Evolutionary conservation across 2,113 vertebrate genomes (phyloP).

Genomic region (Barnardius zonarius): DNA sequence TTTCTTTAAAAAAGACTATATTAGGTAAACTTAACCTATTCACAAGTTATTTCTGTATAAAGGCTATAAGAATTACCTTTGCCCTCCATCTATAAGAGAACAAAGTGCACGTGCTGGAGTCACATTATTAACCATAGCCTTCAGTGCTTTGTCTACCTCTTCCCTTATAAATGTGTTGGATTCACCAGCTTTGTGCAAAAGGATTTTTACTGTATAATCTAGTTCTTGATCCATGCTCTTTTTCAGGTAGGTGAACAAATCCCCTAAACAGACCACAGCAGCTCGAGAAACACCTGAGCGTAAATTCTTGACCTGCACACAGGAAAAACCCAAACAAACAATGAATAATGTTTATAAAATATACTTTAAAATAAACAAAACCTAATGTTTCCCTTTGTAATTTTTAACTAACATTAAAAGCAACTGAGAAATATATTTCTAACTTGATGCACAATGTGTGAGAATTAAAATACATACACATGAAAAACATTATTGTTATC

Average conservation of each 20-base stretch:
- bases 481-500: neutral
- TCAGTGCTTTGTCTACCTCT: conserved; percentile 89
- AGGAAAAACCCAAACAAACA: conserved; percentile 57
- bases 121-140: conserved; percentile 90
- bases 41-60: conserved; percentile 16
- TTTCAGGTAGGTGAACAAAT: conserved; percentile 86
- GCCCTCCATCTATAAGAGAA: conserved; percentile 87
- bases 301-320: conserved; percentile 90
- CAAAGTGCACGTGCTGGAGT: conserved; percentile 84
- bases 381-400: neutral
- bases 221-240: conserved; percentile 94
- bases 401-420: neutral
- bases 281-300: conserved; percentile 93
- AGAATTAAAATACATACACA: neutral
- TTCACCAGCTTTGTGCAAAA: conserved; percentile 91
- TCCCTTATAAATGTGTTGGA: conserved; percentile 91
- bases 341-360: conserved; percentile 30
- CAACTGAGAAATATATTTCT: neutral
- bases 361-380: neutral
- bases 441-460: neutral
- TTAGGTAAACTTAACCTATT: neutral
- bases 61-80: conserved; percentile 77
- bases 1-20: neutral
- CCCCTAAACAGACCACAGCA: conserved; percentile 87
- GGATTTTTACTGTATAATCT: conserved; percentile 84